Evolutionary conservation across 2,113 vertebrate genomes (phyloP), one percentile per base, ranked within the genome.

Genomic region (Lagopus leucura): DNA sequence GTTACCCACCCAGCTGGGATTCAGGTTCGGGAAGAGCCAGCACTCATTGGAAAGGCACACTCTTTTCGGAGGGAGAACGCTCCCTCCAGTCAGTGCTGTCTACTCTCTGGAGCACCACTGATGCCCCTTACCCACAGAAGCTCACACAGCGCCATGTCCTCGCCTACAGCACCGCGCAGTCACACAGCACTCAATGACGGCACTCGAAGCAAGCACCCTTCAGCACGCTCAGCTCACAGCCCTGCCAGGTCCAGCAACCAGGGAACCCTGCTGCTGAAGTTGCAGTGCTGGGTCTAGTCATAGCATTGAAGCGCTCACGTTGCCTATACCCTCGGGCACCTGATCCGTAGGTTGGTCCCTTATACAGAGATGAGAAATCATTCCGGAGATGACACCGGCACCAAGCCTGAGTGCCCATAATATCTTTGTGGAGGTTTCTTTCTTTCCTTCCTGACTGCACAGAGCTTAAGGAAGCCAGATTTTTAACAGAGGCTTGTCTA

Each of bases 141-240:
- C 34, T 71, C 30, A 17, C 58, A 34, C 82, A 43, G 1, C 0
- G n/a, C 57, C n/a, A 32, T 8, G 12, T 73, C n/a, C 73, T 57
- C 55, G 60, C 28, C 14, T 1, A 61, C 40, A 30, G 54, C 34
- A 55, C 42, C 64, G 52, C 20, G 36, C 4, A 27, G 58, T 4
- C 15, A 24, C 5, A 1, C n/a, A 18, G 30, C 10, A 36, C 42
- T 34, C 4, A 0, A 45, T 1, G 36, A 45, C 2, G 48, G n/a
- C 34, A 14, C n/a, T 54, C 52, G 9, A 0, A 0, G 48, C 38
- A 32, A n/a, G 70, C 19, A 18, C 20, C 27, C 6, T 32, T 58
- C 40, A 89, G 48, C 36, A 45, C 0, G 0, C 10, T 20, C 5
- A 40, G 60, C 65, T 3, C 50, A 28, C 2, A 2, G 43, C 36